Conservation (phyloP, 2,888 invertebrate genomes). For the Erebia epiphron region DNA sequence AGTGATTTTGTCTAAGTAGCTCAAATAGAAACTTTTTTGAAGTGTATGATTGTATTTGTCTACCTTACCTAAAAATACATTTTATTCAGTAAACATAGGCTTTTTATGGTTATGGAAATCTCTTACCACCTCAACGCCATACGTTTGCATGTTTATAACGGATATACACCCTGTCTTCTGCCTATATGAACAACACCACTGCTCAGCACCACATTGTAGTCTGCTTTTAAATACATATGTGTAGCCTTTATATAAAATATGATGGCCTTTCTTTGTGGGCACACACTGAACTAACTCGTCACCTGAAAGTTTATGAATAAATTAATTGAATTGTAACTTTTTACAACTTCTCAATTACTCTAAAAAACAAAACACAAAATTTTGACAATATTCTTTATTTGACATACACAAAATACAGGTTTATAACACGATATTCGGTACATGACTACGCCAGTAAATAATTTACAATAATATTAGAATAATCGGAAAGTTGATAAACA, state of each 20-base stretch:
- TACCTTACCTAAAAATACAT: too few relatives aligned
- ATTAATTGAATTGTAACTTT: conserved; percentile 22
- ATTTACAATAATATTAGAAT: too few relatives aligned
- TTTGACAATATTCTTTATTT: conserved; percentile 29
- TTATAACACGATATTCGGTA: not conserved
- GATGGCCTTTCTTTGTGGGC: conserved; percentile 74
- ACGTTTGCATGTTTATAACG: conserved; percentile 73
- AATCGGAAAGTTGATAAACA: too few relatives aligned
- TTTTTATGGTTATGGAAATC: conserved; percentile 78
- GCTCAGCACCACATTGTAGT: conserved; percentile 74
- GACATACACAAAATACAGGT: conserved; percentile 7
- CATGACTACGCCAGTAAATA: not conserved
- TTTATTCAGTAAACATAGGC: conserved; percentile 67
- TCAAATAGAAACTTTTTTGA: too few relatives aligned
- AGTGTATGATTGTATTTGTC: too few relatives aligned
- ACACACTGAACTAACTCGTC: conserved; percentile 75
- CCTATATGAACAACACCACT: conserved; percentile 74
- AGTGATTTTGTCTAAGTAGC: too few relatives aligned
- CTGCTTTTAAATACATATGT: conserved; percentile 75
- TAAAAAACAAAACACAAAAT: conserved; percentile 31
- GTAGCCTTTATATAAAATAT: conserved; percentile 74
- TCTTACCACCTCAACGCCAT: conserved; percentile 71
- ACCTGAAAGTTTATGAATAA: conserved; percentile 56
- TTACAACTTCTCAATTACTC: conserved; percentile 11
- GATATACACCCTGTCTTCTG: conserved; percentile 79